These are phyloP conservation scores for Sturnus vulgaris DNA, from an alignment of 2,113 vertebrate genomes.

Conservation along the genomic window DNA sequence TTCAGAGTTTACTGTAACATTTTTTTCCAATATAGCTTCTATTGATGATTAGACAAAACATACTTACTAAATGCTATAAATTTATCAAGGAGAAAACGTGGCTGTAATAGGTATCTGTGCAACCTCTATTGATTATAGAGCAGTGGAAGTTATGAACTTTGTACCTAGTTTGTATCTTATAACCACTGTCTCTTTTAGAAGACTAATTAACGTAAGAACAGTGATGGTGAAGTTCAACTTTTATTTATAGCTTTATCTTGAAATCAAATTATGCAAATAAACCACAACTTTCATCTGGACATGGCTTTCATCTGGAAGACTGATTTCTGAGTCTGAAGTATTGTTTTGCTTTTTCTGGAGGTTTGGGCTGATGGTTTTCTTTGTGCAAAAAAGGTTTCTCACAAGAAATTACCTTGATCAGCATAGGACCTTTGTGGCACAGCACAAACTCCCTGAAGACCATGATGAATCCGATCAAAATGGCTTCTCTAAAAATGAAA, in stretches of 20 bases:
- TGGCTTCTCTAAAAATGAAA: conserved; percentile 74
- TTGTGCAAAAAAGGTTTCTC: neutral
- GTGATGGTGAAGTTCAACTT: neutral
- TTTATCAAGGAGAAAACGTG: neutral
- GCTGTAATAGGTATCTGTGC: neutral
- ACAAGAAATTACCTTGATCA: conserved; percentile 80
- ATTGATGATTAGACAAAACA: neutral
- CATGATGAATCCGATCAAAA: conserved; percentile 78
- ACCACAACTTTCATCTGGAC: neutral
- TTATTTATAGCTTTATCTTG: neutral
- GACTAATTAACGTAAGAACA: neutral
- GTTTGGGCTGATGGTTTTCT: accelerated
- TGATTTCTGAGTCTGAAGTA: neutral
- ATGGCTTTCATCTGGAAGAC: neutral
- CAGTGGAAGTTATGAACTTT: neutral
- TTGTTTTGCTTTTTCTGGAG: neutral
- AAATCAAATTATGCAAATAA: neutral
- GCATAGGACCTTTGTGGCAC: conserved; percentile 83
- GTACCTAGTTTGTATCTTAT: neutral
- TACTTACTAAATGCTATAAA: neutral
- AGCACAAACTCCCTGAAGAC: conserved; percentile 78
- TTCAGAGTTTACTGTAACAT: accelerated
- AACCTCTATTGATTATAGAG: neutral
- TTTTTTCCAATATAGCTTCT: neutral
- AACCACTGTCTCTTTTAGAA: neutral